A percentile compares a stretch with the other conserved stretches of the same genome.
Evolutionary conservation across 2,113 vertebrate species (phyloP).

Genomic region (Callopanchax toddi): DNA sequence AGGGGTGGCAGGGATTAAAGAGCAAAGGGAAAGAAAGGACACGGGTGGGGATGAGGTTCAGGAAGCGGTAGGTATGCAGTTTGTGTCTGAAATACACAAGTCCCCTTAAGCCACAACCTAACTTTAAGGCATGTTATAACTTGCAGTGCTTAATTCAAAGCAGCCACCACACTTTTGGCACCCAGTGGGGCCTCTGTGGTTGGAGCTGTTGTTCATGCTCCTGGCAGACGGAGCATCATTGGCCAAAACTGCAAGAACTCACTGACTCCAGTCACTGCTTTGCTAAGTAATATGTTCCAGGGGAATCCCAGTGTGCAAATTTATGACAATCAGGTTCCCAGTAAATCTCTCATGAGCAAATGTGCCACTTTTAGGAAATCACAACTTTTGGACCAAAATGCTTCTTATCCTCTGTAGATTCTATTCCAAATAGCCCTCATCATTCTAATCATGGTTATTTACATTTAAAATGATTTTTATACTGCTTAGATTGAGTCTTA

Average conservation of each 20-base stretch:
- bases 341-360: slow-evolving; percentile 37
- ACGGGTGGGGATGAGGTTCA: slow-evolving; percentile 51
- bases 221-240: slow-evolving; percentile 57
- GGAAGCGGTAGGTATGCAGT: slow-evolving; percentile 69
- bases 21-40: slow-evolving; percentile 47
- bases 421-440: slow-evolving; percentile 20
- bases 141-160: slow-evolving; percentile 80
- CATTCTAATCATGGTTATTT: slow-evolving; percentile 25
- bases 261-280: slow-evolving; percentile 51
- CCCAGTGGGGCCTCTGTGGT: slow-evolving; percentile 74
- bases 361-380: slow-evolving; percentile 20
- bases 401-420: slow-evolving; percentile 6
- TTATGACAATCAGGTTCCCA: slow-evolving; percentile 49
- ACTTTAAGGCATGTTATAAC: slow-evolving; percentile 78
- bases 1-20: slow-evolving; percentile 47
- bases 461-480: slow-evolving; percentile 21
- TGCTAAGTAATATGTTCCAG: slow-evolving; percentile 62
- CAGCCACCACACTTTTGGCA: slow-evolving; percentile 77
- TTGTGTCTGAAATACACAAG: slow-evolving; percentile 48
- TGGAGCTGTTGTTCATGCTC: slow-evolving; percentile 71
- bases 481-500: slow-evolving; percentile 24
- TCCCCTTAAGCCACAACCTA: slow-evolving; percentile 65
- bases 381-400: background rate
- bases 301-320: slow-evolving; percentile 67
- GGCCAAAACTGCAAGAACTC: slow-evolving; percentile 47